A percentile compares a stretch with the other conserved stretches of the same genome.
Evolutionary conservation across 2,888 invertebrate species (phyloP).

Genomic region (Sinelater perroti): DNA sequence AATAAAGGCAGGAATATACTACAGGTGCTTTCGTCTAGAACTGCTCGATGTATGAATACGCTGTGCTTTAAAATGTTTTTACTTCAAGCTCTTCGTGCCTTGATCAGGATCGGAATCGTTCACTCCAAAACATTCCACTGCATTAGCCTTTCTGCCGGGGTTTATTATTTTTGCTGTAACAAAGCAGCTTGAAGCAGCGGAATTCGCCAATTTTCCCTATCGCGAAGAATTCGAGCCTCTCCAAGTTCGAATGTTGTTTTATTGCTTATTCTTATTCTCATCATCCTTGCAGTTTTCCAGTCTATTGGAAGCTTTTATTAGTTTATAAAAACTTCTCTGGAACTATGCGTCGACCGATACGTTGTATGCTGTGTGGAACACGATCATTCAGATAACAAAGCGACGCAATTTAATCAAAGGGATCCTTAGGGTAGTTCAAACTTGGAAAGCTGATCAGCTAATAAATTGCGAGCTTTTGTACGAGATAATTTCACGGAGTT

Average conservation of each 20-base stretch:
- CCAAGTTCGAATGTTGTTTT: slow-evolving; percentile 24
- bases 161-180: too few relatives aligned
- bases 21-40: too few relatives aligned
- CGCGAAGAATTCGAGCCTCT: slow-evolving; percentile 18
- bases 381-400: not conserved
- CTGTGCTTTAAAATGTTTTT: too few relatives aligned
- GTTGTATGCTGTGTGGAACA: slow-evolving; percentile 22
- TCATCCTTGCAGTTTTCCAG: slow-evolving; percentile 33
- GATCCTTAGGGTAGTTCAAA: not conserved
- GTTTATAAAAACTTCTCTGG: slow-evolving; percentile 34
- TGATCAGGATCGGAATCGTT: too few relatives aligned
- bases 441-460: not conserved
- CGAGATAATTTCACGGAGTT: too few relatives aligned
- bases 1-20: slow-evolving; percentile 19
- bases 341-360: slow-evolving; percentile 22
- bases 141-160: too few relatives aligned
- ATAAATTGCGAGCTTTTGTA: too few relatives aligned
- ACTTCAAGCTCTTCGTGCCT: too few relatives aligned
- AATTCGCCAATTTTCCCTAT: slow-evolving; percentile 17
- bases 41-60: too few relatives aligned
- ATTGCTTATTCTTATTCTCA: slow-evolving; percentile 35
- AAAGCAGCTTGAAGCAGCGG: too few relatives aligned
- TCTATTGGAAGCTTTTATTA: slow-evolving; percentile 36
- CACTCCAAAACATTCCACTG: too few relatives aligned
- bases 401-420: slow-evolving; percentile 1